Percentiles rank a stretch among this genome's conserved stretches.
These are phyloP conservation scores for Andrena haemorrhoa DNA, from an alignment of 2,888 invertebrate genomes.

Conservation along the genomic window DNA sequence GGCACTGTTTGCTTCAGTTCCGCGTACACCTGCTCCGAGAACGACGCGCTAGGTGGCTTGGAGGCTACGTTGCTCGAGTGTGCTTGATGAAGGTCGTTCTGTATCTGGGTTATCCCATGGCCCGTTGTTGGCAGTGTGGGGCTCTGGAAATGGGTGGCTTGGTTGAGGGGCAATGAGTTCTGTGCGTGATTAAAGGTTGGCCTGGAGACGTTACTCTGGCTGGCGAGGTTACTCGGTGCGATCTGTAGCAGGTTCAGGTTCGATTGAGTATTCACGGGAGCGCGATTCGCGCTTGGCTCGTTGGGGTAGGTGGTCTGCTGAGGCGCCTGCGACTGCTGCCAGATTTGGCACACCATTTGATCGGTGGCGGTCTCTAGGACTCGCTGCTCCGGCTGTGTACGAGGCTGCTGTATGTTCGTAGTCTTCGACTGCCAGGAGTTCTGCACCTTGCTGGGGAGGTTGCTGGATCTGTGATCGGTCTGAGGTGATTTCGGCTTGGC, in stretches of 20 bases:
- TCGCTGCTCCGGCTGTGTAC: conserved; percentile 70
- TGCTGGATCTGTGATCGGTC: conserved; percentile 66
- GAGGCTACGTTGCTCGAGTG: conserved; percentile 43
- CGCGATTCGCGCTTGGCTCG: conserved; percentile 13
- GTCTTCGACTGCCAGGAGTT: conserved; percentile 81
- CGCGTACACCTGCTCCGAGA: conserved; percentile 82
- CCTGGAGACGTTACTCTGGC: conserved; percentile 55
- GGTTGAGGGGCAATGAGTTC: conserved; percentile 54
- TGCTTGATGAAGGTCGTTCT: conserved; percentile 74
- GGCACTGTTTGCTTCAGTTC: conserved; percentile 83
- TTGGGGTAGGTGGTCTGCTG: conserved; percentile 59
- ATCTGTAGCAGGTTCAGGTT: conserved; percentile 68
- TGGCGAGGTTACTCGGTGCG: conserved; percentile 67
- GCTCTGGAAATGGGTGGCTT: conserved; percentile 46
- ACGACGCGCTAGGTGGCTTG: conserved; percentile 71
- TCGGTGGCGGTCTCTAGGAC: conserved; percentile 76
- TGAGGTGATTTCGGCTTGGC: conserved; percentile 80
- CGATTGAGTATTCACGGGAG: conserved; percentile 18
- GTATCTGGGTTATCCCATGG: conserved; percentile 73
- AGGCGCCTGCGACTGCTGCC: conserved; percentile 77
- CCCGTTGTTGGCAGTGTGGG: conserved; percentile 25
- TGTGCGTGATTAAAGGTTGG: conserved; percentile 62
- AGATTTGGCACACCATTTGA: conserved; percentile 79
- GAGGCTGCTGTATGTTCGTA: conserved; percentile 78
- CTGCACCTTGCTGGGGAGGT: conserved; percentile 82